These are phyloP conservation scores for Tachyglossus aculeatus DNA, from an alignment of 2,797 vertebrate species.

Conservation along the genomic window DNA sequence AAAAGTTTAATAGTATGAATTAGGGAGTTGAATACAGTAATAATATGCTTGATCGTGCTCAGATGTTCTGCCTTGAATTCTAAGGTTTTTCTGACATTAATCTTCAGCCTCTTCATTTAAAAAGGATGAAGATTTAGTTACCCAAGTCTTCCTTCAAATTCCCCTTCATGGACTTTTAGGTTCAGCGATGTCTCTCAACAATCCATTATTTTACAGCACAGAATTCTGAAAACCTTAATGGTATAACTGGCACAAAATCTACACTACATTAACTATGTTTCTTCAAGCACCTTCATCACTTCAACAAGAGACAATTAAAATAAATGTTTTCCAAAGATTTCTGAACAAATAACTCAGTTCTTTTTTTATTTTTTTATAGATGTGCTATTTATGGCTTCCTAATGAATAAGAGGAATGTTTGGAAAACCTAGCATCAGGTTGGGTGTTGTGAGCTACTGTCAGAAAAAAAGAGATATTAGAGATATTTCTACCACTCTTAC, in stretches of 20 bases:
- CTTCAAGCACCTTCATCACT: constrained; percentile 50
- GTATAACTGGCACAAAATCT: constrained; percentile 45
- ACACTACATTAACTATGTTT: constrained; percentile 23
- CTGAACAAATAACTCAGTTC: constrained; percentile 47
- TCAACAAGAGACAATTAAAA: constrained; percentile 57
- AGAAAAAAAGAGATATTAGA: constrained; percentile 21
- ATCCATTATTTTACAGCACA: background rate
- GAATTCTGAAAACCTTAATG: constrained; percentile 50
- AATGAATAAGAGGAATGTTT: constrained; percentile 36
- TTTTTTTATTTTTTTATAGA: constrained; percentile 57
- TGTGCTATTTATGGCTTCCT: constrained; percentile 56
- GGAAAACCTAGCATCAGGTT: constrained; percentile 1
- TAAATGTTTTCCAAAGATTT: constrained; percentile 65
- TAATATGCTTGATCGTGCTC: constrained; percentile 37
- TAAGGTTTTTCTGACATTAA: background rate
- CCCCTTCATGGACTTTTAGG: background rate
- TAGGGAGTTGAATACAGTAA: constrained; percentile 40
- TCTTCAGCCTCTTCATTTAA: constrained; percentile 21
- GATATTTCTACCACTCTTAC: background rate
- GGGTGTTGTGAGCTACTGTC: constrained; percentile 19
- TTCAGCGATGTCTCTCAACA: background rate
- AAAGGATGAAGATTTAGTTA: background rate
- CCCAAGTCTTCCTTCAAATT: constrained; percentile 11
- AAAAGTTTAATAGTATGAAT: constrained; percentile 58
- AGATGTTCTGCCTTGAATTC: constrained; percentile 42